Base-by-base conservation (phyloP, 2,113 vertebrate species). In the Scomber colias region DNA sequence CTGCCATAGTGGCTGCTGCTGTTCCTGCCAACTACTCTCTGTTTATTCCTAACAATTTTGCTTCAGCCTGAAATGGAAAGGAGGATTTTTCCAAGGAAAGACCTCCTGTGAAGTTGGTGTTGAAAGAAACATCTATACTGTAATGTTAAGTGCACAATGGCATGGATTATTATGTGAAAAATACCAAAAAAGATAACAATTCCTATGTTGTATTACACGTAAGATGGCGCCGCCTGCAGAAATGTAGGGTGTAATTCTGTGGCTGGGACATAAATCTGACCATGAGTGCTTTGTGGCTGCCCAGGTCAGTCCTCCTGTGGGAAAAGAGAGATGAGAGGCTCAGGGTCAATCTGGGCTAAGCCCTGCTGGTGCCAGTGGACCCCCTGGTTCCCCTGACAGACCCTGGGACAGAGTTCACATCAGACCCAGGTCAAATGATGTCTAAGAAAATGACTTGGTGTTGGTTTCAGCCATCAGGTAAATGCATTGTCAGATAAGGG, bases 301-400 rank as follows among this genome's bases (percentile, higher is more conserved):
- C 9, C 87, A 53, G 76, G 83, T 87, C 72, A 65, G 81, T 62
- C 70, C 63, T 87, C 81, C 90, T 91, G 88, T 93, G 91, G 90
- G 91, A 93, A 92, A 75, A 71, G 53, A 8, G 62, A 89, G 87
- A 86, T 85, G 90, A 90, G 86, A 90, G 90, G 65, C 85, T 86
- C 15, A 68, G 69, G 93, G 92, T 94, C 93, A 93, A 91, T 82
- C 91, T 86, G 84, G 75, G 87, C 86, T 93, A 92, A 94, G 92
- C 92, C 87, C 82, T 21, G 70, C 85, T 91, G 92, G 91, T 92
- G 91, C 93, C 92, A 87, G 89, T 15, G 70, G 83, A 89, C 75
- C 85, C 69, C 64, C 49, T 3, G 54, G 82, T 79, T 60, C 78
- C 73, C 77, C 79, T 0, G n/a, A 66, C 70, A 74, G 65, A 76